phyloP scores from a whole-genome alignment of 2,113 vertebrate species.

The Melanostigma gelatinosum region DNA sequence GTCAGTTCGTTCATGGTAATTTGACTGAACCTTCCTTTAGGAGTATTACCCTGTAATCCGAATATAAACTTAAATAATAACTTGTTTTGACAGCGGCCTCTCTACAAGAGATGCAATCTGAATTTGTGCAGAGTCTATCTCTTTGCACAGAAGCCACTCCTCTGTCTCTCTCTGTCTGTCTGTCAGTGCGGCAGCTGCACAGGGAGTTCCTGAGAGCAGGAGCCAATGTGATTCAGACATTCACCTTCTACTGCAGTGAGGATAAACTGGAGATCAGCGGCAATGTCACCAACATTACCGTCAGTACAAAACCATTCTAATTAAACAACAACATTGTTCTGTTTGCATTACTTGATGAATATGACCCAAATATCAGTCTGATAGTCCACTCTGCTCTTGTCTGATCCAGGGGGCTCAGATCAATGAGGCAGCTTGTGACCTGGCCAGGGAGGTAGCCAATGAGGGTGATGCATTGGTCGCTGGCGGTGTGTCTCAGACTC shows the following conservation, averaged over 20 bases:
- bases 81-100: not conserved
- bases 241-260: conserved; percentile 91
- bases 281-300: conserved; percentile 87
- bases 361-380: not conserved
- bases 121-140: not conserved
- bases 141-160: not conserved
- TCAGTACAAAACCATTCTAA: conserved; percentile 69
- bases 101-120: not conserved
- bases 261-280: conserved; percentile 90
- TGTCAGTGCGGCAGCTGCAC: conserved; percentile 88
- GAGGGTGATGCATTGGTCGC: conserved; percentile 91
- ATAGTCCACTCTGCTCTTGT: not conserved
- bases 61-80: not conserved
- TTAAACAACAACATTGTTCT: not conserved
- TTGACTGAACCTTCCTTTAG: too few species aligned
- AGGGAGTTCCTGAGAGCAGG: conserved; percentile 90
- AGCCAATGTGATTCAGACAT: conserved; percentile 87
- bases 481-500: conserved; percentile 92
- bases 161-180: not conserved
- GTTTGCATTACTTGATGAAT: not conserved
- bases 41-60: not conserved
- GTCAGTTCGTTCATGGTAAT: too few species aligned
- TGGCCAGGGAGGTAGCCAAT: conserved; percentile 90
- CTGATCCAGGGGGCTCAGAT: conserved; percentile 86
- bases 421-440: conserved; percentile 93